phyloP scores from a whole-genome alignment of 2,888 invertebrate genomes.

The Hirtodrosophila trivittata region DNA sequence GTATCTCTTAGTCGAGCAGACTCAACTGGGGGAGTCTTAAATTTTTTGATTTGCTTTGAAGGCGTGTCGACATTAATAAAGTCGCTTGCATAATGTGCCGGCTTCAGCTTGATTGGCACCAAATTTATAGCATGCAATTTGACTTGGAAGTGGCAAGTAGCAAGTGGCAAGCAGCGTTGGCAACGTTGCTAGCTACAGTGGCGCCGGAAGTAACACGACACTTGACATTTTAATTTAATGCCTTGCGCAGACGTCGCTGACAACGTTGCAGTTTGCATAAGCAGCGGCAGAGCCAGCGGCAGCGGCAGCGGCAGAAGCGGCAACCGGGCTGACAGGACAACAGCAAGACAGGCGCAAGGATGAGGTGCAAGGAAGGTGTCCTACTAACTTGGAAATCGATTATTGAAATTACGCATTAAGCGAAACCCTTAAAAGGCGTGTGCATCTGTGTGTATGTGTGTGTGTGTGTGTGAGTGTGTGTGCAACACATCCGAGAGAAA shows the following conservation, averaged over 20 bases:
- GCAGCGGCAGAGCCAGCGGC: slow-evolving; percentile 13
- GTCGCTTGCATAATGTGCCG: slow-evolving; percentile 63
- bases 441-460: neutral
- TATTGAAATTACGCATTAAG: slow-evolving; percentile 32
- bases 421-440: neutral
- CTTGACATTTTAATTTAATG: slow-evolving; percentile 79
- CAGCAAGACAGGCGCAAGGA: neutral
- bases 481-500: slow-evolving; percentile 38
- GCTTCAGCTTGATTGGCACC: slow-evolving; percentile 73
- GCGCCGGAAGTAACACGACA: slow-evolving; percentile 77
- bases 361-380: slow-evolving; percentile 22
- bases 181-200: slow-evolving; percentile 59
- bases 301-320: slow-evolving; percentile 13
- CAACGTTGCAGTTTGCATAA: slow-evolving; percentile 34
- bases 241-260: slow-evolving; percentile 64
- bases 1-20: too few species aligned
- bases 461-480: neutral
- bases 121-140: slow-evolving; percentile 79
- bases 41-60: slow-evolving; percentile 30
- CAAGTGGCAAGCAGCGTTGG: slow-evolving; percentile 22
- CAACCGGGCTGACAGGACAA: slow-evolving; percentile 27
- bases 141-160: slow-evolving; percentile 65
- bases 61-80: slow-evolving; percentile 34
- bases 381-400: slow-evolving; percentile 46
- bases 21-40: neutral